Evolutionary conservation across 2,797 vertebrate genomes (phyloP), one percentile per base, ranked within the genome.

Genomic region (Loris lydekkerianus): DNA sequence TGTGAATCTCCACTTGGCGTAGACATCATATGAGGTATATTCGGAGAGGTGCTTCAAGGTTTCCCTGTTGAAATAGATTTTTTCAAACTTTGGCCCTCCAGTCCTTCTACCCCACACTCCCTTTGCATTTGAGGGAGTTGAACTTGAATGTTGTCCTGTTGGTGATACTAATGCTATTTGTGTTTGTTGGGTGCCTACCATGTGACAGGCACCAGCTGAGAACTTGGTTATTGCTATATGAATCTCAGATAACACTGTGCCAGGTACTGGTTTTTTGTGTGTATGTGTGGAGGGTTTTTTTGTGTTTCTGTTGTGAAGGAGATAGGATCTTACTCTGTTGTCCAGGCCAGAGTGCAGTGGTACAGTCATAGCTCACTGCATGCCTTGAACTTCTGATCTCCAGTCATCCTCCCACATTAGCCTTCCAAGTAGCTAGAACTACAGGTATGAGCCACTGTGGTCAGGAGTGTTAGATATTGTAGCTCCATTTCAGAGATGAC

Each of bases 111-210:
- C 77, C 46, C 20, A 49, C 29, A 10, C 25, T 67, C 23, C 37
- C 2, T 56, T 11, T 29, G 25, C 58, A 20, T 34, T 37, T 14
- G 27, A 9, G 11, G 46, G 46, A 49, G 46, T 49, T 11, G 37
- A 23, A 61, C 56, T 31, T 80, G 56, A 7, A 0, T 75, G n/a
- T 84, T 61, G 56, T 58, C 31, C 34, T 53, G 40, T 29, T 25
- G n/a, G 1, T 53, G 78, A 58, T 9, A 34, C 56, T 18, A 0
- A 2, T 77, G 60, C 11, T 20, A 2, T 29, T 7, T 8, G 0
- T 40, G 21, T 40, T 76, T 37, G 31, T 13, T 75, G 14, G 67
- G 23, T 10, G 17, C 49, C 46, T 27, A 1, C 31, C 67, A 58
- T 15, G 0, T 34, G 9, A 58, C 25, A 60, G 23, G 18, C 73